Evolutionary conservation across 1,140 invertebrate species (phyloP), one percentile per base, ranked within the genome.

Genomic region (Drosophila nikananu): DNA sequence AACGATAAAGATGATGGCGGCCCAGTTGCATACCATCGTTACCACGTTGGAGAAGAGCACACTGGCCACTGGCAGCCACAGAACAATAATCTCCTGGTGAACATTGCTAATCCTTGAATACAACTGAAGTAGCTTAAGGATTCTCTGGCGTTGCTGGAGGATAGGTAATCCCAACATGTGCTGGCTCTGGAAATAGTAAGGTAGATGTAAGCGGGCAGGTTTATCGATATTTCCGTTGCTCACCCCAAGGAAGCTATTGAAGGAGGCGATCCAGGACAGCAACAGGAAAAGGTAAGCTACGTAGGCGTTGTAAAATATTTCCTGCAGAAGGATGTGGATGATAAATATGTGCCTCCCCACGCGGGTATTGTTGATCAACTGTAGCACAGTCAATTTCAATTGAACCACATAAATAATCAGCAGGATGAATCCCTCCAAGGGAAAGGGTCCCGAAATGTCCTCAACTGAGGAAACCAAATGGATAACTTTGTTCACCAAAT

Each of bases 201-300:
- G 1, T 8, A 8, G 5, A 23, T 46, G 5, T 21, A 10, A 23
- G 9, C 17, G 17, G 8, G 25, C 5, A 2, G 2, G 1, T 17
- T 25, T 49, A 0, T 27, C 2, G 1, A 27, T 49, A 5, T 3
- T 19, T 15, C 9, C 15, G 3, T 1, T 37, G 23, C 35, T n/a
- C 5, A 49, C 41, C 39, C 42, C 21, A 17, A 74, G n/a, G 7
- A 44, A 60, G 4, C 3, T 27, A 3, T 21, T 44, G 5, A 74
- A 54, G 1, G 39, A 7, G 32, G n/a, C 5, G 0, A 72, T 8
- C 32, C 57, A 74, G 4, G 46, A 74, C 7, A 74, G 15, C 27
- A 71, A 2, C 17, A 74, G n/a, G 9, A 74, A 30, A 13, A 71
- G 65, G 19, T 74, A 74, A 8, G 41, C 71, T 4, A 72, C 13